Base-by-base conservation (phyloP, 2,113 vertebrate species). In the Dicrurus megarhynchus region DNA sequence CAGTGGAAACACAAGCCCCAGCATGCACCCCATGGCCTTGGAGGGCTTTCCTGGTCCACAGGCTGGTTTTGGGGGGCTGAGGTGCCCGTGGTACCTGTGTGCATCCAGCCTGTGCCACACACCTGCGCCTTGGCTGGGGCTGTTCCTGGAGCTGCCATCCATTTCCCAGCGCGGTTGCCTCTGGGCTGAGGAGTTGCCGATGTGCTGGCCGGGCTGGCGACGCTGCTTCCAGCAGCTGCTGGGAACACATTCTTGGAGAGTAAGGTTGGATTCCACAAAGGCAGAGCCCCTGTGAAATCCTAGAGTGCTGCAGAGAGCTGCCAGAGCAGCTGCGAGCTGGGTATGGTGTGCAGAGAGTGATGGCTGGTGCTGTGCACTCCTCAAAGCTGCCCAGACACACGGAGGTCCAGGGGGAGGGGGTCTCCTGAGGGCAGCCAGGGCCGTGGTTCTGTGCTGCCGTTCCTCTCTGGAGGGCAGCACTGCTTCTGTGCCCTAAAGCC, bases 171-270 rank as follows among this genome's bases (percentile, higher is more conserved):
- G 33, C 16, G 18, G 39, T 4, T 50, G 21, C 28, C 20, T 59
- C 28, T 53, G 42, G 26, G n/a, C 44, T 77, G 33, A 64, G 78
- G 49, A 37, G 35, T 1, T 73, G 49, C 39, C 3, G 16, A 4
- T 37, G 19, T 46, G 13, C 50, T 75, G 37, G 32, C 52, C 60
- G 22, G 67, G 50, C 46, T 74, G 65, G 30, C 0, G 0, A 3
- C 59, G 35, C 73, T 80, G n/a, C 71, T 82, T 21, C 52, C 33
- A 65, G 61, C 65, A 86, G 55, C 80, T 70, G 41, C 50, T 68
- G 35, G 47, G 49, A 44, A 18, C 74, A 77, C 10, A 1, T 13
- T 77, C 24, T 30, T 63, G 44, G 37, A 70, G 21, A 42, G 52
- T 20, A 6, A 52, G 52, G 33, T 49, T 69, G 47, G 56, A 65